Evolutionary conservation across 2,888 invertebrate species (phyloP).

Genomic region (Drosophila nigricruria): DNA sequence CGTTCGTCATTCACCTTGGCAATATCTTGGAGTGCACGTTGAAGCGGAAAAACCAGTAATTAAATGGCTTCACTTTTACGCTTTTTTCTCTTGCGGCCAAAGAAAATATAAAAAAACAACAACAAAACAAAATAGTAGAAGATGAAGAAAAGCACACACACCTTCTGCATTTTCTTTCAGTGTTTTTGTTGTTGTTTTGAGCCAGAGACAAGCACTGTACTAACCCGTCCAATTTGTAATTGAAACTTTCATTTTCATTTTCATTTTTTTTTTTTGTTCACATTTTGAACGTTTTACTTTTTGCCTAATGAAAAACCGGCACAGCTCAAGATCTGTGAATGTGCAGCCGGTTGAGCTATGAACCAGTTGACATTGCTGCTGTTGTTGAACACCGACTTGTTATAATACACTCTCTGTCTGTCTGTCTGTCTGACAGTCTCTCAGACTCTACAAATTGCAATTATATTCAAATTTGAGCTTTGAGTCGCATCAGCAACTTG

Average conservation of each 20-base stretch:
- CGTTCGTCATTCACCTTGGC: constrained; percentile 73
- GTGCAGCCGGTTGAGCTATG: constrained; percentile 13
- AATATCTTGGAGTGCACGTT: constrained; percentile 55
- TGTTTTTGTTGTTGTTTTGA: constrained; percentile 3
- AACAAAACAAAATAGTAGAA: neutral
- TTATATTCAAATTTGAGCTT: constrained; percentile 31
- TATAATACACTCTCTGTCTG: neutral
- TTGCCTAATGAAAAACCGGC: constrained; percentile 44
- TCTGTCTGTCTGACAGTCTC: constrained; percentile 1
- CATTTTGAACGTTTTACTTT: constrained; percentile 23
- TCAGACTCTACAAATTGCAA: constrained; percentile 18
- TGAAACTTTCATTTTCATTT: constrained; percentile 75
- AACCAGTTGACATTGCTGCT: constrained; percentile 31
- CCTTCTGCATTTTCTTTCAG: constrained; percentile 29
- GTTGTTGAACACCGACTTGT: neutral
- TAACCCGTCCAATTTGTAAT: constrained; percentile 68
- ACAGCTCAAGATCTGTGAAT: constrained; percentile 35
- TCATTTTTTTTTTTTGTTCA: constrained; percentile 21
- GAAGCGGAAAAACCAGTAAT: constrained; percentile 75
- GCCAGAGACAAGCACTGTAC: constrained; percentile 9
- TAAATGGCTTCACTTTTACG: constrained; percentile 64
- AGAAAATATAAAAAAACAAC: neutral
- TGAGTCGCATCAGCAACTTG: constrained; percentile 35
- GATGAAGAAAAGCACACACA: constrained; percentile 18
- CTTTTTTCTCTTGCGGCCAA: constrained; percentile 39